Base-by-base conservation (phyloP, 2,797 vertebrate species). In the Pipistrellus kuhlii region DNA sequence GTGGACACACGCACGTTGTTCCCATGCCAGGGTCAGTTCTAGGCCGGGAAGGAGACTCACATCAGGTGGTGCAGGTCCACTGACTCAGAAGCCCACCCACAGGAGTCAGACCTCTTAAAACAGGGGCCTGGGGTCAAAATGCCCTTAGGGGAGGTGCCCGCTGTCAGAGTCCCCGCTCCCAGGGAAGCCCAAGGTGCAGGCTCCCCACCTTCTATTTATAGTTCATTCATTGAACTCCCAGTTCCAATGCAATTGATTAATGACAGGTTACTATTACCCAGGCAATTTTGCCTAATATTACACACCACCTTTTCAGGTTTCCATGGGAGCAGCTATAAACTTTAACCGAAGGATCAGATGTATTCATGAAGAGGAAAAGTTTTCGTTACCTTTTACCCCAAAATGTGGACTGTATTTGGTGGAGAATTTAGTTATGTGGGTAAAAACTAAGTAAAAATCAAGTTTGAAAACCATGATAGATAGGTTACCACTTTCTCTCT, bases 391-490 rank as follows among this genome's bases (percentile, higher is more conserved):
- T 83, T 80, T 72, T 64, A 48, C 35, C 23, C n/a, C 4, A 62
- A 95, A 86, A 85, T 44, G 3, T 72, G 11, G 48, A 59, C 38
- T 30, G 10, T 75, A 6, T 73, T 83, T 90, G 82, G 55, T 21
- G 76, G 35, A 51, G 46, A 51, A 62, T 83, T 86, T 82, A 55
- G 35, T 83, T 83, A 59, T 62, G n/a, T 64, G 57, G 48, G n/a
- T 85, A 53, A 94, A 75, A 76, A 80, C 41, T 84, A 78, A 68
- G 35, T 44, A 48, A 48, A 48, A 48, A 48, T 48, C 46, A 48
- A 48, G 46, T 14, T 48, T 48, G 12, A 48, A 48, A 48, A 48
- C 46, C 46, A 48, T 48, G 46, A 14, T 48, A 48, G 46, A 48
- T 48, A 48, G 11, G 46, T 48, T 48, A 48, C 46, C 46, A 13